These are phyloP conservation scores for Lophius americanus DNA, from an alignment of 2,797 vertebrate species.

Conservation along the genomic window DNA sequence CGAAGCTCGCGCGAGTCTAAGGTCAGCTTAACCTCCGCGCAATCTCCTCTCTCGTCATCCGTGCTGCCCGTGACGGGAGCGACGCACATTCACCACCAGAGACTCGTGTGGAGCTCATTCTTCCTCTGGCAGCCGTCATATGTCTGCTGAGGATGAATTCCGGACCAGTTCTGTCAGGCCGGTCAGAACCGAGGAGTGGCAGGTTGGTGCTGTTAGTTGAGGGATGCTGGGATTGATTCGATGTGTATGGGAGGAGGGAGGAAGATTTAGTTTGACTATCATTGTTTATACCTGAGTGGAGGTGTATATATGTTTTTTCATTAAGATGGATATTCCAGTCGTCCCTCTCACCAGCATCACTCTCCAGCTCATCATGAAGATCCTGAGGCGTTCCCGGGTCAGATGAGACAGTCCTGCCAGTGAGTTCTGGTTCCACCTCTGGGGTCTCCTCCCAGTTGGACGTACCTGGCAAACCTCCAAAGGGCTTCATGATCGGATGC, in stretches of 20 bases:
- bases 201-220: conserved; percentile 80
- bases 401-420: too few relatives aligned
- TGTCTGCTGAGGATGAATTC: conserved; percentile 40
- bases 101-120: conserved; percentile 57
- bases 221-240: conserved; percentile 83
- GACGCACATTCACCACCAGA: conserved; percentile 46
- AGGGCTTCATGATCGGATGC: too few relatives aligned
- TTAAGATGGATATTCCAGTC: too few relatives aligned
- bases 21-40: conserved; percentile 76
- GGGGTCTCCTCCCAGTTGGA: too few relatives aligned
- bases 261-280: conserved; percentile 37
- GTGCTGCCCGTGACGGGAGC: conserved; percentile 22
- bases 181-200: conserved; percentile 51
- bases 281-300: conserved; percentile 32
- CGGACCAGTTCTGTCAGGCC: conserved; percentile 37
- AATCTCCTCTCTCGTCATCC: conserved; percentile 48
- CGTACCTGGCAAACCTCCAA: too few relatives aligned
- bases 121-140: conserved; percentile 59
- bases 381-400: too few relatives aligned
- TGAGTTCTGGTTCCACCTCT: too few relatives aligned
- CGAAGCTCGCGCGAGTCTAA: conserved; percentile 65
- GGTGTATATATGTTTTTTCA: not conserved
- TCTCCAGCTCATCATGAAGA: too few relatives aligned
- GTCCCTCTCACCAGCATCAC: too few relatives aligned
- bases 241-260: conserved; percentile 50